Conservation (phyloP, 2,888 invertebrate species). For the Nephrocerus scutellatus region DNA sequence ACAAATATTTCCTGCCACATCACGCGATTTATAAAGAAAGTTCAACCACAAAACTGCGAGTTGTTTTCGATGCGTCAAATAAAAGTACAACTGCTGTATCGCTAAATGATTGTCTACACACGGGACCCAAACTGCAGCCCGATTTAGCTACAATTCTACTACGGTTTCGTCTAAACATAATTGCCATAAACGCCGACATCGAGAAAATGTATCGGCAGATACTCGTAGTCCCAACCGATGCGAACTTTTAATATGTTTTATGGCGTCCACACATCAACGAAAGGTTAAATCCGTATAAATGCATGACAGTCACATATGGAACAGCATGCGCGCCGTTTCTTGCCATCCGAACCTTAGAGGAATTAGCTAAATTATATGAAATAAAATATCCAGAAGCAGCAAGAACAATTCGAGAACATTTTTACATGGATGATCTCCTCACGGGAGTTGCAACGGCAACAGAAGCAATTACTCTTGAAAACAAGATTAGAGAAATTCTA, state of each 20-base stretch:
- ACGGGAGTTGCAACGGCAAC: conserved; percentile 9
- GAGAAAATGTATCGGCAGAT: conserved; percentile 20
- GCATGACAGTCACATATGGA: conserved; percentile 16
- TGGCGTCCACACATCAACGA: conserved; percentile 10
- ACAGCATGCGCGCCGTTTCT: conserved; percentile 18
- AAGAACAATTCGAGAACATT: conserved; percentile 10
- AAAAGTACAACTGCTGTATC: conserved; percentile 11
- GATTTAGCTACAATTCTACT: conserved; percentile 15
- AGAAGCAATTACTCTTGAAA: conserved; percentile 4
- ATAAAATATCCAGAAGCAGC: conserved; percentile 14
- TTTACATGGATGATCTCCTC: conserved; percentile 20
- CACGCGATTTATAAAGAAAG: conserved; percentile 19
- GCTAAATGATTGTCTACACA: conserved; percentile 18
- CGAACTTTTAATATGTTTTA: conserved; percentile 17
- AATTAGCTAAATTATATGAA: conserved; percentile 12
- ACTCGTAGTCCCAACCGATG: conserved; percentile 13
- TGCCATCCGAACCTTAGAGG: conserved; percentile 16
- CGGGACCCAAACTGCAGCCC: conserved; percentile 18
- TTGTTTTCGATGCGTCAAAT: conserved; percentile 15
- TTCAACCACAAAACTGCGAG: conserved; percentile 18
- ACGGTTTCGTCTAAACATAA: conserved; percentile 14
- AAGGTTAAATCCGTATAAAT: no score
- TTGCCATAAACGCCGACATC: conserved; percentile 22
- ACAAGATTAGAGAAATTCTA: conserved; percentile 7
- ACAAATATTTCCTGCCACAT: no score